A percentile compares a stretch with the other conserved stretches of the same genome.
phyloP scores from a whole-genome alignment of 2,113 vertebrate species.

The Peromyscus maniculatus region DNA sequence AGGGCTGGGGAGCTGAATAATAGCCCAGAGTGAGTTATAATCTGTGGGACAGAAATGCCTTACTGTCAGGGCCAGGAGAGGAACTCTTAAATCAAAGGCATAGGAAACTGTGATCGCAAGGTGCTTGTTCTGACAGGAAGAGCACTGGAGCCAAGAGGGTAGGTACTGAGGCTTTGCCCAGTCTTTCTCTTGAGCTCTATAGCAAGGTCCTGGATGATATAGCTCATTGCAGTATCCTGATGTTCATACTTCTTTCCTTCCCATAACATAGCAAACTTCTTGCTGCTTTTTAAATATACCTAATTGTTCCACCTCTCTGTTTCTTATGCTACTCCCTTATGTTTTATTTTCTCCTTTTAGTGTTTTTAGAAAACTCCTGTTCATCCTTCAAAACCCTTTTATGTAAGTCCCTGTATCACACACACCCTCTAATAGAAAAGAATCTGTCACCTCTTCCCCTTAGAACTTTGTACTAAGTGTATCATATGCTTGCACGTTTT shows the following conservation, averaged over 20 bases:
- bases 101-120: slow-evolving; percentile 77
- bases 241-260: not conserved
- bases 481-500: slow-evolving; percentile 39
- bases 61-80: slow-evolving; percentile 96
- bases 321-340: slow-evolving; percentile 1
- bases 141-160: slow-evolving; percentile 75
- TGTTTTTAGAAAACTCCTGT: slow-evolving; percentile 68
- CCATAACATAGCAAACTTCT: slow-evolving; percentile 45
- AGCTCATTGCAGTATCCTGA: not conserved
- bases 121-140: slow-evolving; percentile 83
- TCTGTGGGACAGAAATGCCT: slow-evolving; percentile 98
- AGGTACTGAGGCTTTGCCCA: slow-evolving; percentile 74
- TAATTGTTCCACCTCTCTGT: not conserved
- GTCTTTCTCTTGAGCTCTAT: slow-evolving; percentile 57
- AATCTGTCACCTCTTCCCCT: slow-evolving; percentile 40
- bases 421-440: not conserved
- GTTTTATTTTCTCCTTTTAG: slow-evolving; percentile 17
- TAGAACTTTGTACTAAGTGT: slow-evolving; percentile 39
- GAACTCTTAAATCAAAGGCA: slow-evolving; percentile 97
- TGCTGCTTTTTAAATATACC: not conserved
- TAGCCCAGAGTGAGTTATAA: slow-evolving; percentile 96
- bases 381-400: slow-evolving; percentile 75
- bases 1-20: slow-evolving; percentile 98
- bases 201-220: not conserved
- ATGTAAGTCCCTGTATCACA: not conserved